phyloP scores from a whole-genome alignment of 2,888 invertebrate species.

The Lithophane leautieri region DNA sequence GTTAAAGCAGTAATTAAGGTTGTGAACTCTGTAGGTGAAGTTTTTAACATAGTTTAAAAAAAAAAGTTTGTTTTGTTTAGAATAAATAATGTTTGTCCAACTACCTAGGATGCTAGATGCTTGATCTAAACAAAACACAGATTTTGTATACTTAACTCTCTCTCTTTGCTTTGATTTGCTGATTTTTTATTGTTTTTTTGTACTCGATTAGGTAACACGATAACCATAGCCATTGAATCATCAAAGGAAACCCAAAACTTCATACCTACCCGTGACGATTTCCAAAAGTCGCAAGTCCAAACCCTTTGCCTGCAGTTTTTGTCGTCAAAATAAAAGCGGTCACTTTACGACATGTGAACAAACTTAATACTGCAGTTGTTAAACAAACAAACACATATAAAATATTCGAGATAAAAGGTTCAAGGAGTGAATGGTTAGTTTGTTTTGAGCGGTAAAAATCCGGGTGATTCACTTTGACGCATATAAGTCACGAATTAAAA shows the following conservation, averaged over 20 bases:
- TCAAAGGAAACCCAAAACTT: slow-evolving; percentile 44
- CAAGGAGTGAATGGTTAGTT: slow-evolving; percentile 47
- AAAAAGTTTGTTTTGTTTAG: too few species aligned
- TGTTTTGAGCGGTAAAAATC: slow-evolving; percentile 72
- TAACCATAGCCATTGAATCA: slow-evolving; percentile 23
- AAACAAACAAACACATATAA: slow-evolving; percentile 41
- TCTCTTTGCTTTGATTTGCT: too few species aligned
- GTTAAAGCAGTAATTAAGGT: not conserved
- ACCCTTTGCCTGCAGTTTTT: slow-evolving; percentile 78
- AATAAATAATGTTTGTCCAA: too few species aligned
- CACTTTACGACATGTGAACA: slow-evolving; percentile 71
- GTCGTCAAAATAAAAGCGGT: slow-evolving; percentile 75
- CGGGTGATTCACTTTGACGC: slow-evolving; percentile 88
- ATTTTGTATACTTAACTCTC: too few species aligned
- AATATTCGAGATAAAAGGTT: slow-evolving; percentile 38
- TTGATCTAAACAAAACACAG: not conserved
- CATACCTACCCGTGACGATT: slow-evolving; percentile 64
- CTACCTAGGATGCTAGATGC: too few species aligned
- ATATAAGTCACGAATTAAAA: slow-evolving; percentile 89
- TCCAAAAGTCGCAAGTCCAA: slow-evolving; percentile 71
- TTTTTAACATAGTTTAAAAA: not conserved
- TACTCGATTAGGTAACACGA: not conserved
- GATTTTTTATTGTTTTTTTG: too few species aligned
- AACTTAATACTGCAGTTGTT: slow-evolving; percentile 40
- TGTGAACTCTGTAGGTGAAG: not conserved